Percentiles rank a stretch among this genome's conserved stretches.
These are phyloP conservation scores for Cyphomyrus plagiostoma DNA, from an alignment of 2,113 vertebrate species.

Conservation along the genomic window DNA sequence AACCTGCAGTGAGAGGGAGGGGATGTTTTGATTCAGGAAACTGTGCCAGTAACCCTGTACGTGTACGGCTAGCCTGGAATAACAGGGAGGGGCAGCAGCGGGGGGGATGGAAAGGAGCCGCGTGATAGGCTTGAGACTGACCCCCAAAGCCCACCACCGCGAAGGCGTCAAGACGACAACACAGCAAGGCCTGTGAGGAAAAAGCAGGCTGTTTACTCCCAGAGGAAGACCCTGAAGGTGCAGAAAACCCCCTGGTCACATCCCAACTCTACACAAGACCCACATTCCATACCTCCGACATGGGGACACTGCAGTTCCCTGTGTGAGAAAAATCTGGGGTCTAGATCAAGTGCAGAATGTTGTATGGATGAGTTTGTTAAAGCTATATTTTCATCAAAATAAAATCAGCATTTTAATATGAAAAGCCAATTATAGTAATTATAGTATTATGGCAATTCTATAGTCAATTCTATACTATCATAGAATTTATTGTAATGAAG, in stretches of 20 bases:
- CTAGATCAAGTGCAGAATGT: not conserved
- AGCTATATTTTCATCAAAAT: not conserved
- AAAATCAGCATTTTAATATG: not conserved
- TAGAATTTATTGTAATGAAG: not conserved
- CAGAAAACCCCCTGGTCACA: not conserved
- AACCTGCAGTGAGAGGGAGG: conserved; percentile 61
- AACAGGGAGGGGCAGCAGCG: not conserved
- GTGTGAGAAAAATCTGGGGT: not conserved
- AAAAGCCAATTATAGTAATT: not conserved
- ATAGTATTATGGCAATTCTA: not conserved
- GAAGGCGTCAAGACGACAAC: not conserved
- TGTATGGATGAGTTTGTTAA: not conserved
- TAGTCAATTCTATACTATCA: not conserved
- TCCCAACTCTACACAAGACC: not conserved
- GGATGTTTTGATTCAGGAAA: not conserved
- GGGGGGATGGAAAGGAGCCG: not conserved
- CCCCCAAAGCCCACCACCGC: not conserved
- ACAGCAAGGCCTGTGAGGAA: not conserved
- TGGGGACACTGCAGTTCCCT: not conserved
- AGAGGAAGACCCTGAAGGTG: not conserved
- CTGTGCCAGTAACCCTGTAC: not conserved
- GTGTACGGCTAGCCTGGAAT: not conserved
- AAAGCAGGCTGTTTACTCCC: not conserved
- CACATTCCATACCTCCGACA: not conserved
- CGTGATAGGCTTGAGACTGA: not conserved